Base-by-base conservation (phyloP, 1,140 invertebrate genomes). In the Patella vulgata region DNA sequence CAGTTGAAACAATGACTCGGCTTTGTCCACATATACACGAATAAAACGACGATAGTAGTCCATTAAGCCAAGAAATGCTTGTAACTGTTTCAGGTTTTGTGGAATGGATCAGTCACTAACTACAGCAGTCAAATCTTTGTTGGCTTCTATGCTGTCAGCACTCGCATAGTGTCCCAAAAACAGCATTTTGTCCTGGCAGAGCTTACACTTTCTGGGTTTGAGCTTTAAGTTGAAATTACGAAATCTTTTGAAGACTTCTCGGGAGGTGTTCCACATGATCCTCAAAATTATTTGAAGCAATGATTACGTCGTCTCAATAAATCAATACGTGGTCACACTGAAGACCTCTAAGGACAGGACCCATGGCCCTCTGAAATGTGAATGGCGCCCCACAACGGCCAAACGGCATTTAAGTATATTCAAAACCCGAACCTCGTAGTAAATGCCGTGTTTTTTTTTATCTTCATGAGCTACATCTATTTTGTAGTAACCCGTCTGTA, bases 401-500 rank as follows among this genome's bases (percentile, higher is more conserved):
- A 54, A 75, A 70, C n/a, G 53, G 48, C 65, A 71, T 69, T 12
- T n/a, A 1, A 4, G 8, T 39, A 44, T 28, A 57, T 44, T 70
- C 59, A 54, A 60, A 66, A 27, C 0, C 67, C 70, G 42, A 50
- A 63, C 48, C 51, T 56, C 3, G 66, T 63, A 9, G 57, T 25
- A 59, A 74, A 71, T 21, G 67, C 61, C 12, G 67, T 68, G 39
- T 75, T n/a, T 75, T 42, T 63, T 25, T 25, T 51, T 39, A 21
- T 55, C 59, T 14, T 56, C 40, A n/a, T n/a, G n/a, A n/a, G n/a
- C n/a, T n/a, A n/a, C n/a, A n/a, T n/a, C n/a, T n/a, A n/a, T n/a
- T n/a, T n/a, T n/a, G n/a, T n/a, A n/a, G 87, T 86, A 53, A 89
- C 90, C 50, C 88, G 88, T 11, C 73, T 47, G 11, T 62, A 68